Evolutionary conservation across 1,140 invertebrate genomes (phyloP).

Genomic region (Aporrectodea caliginosa): DNA sequence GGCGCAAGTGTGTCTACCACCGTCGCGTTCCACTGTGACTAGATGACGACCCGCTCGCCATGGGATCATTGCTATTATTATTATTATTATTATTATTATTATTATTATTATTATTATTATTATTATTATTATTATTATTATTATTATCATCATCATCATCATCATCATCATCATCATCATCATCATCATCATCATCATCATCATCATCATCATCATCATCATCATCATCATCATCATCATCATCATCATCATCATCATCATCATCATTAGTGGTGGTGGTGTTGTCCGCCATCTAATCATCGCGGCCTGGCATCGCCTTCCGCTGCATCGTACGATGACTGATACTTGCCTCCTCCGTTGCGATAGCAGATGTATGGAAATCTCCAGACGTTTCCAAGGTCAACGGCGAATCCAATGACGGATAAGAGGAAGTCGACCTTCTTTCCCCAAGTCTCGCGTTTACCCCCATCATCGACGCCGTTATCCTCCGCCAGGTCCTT

Average conservation of each 20-base stretch:
- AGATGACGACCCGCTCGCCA: no score
- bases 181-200: conserved; percentile 2
- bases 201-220: not conserved
- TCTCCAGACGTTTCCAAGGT: conserved; percentile 75
- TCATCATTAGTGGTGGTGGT: no score
- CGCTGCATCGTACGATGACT: no score
- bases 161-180: conserved; percentile 3
- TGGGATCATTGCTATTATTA: no score
- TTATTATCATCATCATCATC: not conserved
- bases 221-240: conserved; percentile 3
- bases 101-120: no score
- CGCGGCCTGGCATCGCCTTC: no score
- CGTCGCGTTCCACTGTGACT: no score
- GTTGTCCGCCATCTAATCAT: no score
- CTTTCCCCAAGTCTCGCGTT: conserved; percentile 61
- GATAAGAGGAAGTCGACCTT: conserved; percentile 84
- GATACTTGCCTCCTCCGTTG: conserved; percentile 46
- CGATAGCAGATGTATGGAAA: conserved; percentile 60
- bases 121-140: no score
- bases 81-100: no score
- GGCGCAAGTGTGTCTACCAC: no score
- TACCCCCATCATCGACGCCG: not conserved
- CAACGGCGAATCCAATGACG: conserved; percentile 81
- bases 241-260: conserved; percentile 2
- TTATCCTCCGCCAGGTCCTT: not conserved